Evolutionary conservation across 2,113 vertebrate species (phyloP), one percentile per base, ranked within the genome.

Genomic region (Cynoglossus semilaevis): DNA sequence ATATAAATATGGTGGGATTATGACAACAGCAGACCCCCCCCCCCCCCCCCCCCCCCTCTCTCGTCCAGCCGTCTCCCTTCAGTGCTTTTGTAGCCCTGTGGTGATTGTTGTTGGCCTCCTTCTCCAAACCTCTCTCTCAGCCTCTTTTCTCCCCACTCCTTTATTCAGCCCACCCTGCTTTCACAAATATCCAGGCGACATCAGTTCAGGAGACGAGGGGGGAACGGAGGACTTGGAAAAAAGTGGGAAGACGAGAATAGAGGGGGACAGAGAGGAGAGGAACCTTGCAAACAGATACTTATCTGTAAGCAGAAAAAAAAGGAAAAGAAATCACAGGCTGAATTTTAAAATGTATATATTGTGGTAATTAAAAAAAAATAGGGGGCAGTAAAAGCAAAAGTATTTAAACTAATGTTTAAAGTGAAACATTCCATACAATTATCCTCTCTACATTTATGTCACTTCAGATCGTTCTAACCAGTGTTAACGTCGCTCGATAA

Each of bases 241-340:
- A 67, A 61, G 57, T 54, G 59, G 57, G 63, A 56, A 59, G 63
- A 45, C 66, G 52, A 34, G 69, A 62, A 55, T 40, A 17, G 44
- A 68, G 60, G 12, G 15, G 47, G 29, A 19, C 7, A 29, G 46
- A 48, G 19, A n/a, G 22, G 46, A 51, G 17, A 48, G 64, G 65
- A 70, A 38, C n/a, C n/a, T n/a, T n/a, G 46, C 49, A 45, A 61
- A 50, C 41, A 62, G 67, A 22, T 51, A 56, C 58, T 44, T 56
- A 38, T 46, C 19, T 43, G 57, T 15, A 17, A 15, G 16, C 58
- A 37, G 38, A 50, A 14, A 41, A 36, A 44, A 60, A 22, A 49
- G 44, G 56, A 54, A 55, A 41, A 85, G 83, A 90, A 91, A 86
- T 89, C 74, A 91, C 89, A 90, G n/a, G n/a, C n/a, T n/a, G n/a